Evolutionary conservation across 2,113 vertebrate species (phyloP).

Genomic region (Fulmarus glacialis): DNA sequence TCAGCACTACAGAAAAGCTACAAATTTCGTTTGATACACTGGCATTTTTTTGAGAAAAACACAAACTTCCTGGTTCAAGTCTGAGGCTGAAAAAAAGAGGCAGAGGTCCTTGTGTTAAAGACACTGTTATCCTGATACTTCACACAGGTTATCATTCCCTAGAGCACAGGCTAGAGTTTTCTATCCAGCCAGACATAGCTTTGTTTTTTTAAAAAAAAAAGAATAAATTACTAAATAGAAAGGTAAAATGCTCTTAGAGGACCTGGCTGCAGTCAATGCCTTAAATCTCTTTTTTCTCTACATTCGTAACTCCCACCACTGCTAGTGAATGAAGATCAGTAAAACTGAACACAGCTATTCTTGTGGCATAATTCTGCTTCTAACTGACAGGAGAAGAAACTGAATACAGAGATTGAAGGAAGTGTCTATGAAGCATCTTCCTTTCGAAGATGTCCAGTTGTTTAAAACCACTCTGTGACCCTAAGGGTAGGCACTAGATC

Average conservation of each 20-base stretch:
- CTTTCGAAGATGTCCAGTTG: not conserved
- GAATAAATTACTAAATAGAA: not conserved
- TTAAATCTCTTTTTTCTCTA: not conserved
- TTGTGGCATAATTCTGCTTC: not conserved
- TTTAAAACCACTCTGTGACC: not conserved
- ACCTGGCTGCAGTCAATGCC: not conserved
- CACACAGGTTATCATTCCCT: conserved; percentile 51
- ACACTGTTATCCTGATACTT: conserved; percentile 52
- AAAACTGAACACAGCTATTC: not conserved
- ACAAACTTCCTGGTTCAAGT: conserved; percentile 49
- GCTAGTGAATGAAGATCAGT: not conserved
- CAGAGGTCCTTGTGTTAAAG: conserved; percentile 59
- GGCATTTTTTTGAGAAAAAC: conserved; percentile 40
- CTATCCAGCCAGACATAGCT: conserved; percentile 22
- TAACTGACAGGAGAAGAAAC: not conserved
- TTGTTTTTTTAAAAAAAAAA: not conserved
- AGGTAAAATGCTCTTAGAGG: not conserved
- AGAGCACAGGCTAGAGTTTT: not conserved
- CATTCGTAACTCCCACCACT: not conserved
- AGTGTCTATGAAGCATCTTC: not conserved
- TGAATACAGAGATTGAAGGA: not conserved
- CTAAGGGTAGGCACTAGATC: not conserved
- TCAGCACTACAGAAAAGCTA: conserved; percentile 47
- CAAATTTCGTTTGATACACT: conserved; percentile 45
- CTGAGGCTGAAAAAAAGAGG: conserved; percentile 22